phyloP scores from a whole-genome alignment of 2,797 vertebrate genomes.

The Acanthornis magna region DNA sequence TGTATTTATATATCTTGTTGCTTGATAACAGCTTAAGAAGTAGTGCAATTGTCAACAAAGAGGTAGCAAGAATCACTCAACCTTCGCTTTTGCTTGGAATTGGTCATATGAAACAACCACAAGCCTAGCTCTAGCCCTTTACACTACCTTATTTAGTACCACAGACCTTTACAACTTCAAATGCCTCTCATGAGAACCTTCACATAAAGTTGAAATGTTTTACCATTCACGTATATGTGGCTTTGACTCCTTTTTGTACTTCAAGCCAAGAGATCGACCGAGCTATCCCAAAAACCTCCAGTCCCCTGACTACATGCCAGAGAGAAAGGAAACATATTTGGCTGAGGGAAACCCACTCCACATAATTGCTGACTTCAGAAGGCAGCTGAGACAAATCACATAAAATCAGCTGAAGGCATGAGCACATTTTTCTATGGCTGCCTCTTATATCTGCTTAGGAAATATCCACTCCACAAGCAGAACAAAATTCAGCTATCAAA shows the following conservation, averaged over 20 bases:
- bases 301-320: neutral
- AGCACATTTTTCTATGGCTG: neutral
- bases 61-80: neutral
- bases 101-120: neutral
- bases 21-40: neutral
- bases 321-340: neutral
- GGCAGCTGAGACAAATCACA: neutral
- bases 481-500: neutral
- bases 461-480: neutral
- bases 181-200: neutral
- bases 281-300: neutral
- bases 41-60: neutral
- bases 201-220: neutral
- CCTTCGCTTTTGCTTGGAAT: neutral
- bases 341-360: neutral
- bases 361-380: neutral
- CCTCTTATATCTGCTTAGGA: neutral
- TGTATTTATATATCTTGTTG: neutral
- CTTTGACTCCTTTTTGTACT: neutral
- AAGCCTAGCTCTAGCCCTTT: neutral
- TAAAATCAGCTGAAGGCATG: neutral
- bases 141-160: neutral
- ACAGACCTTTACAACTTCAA: neutral
- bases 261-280: neutral
- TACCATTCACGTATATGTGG: neutral